These are phyloP conservation scores for Psittacus erithacus DNA, from an alignment of 2,113 vertebrate species.

Conservation along the genomic window DNA sequence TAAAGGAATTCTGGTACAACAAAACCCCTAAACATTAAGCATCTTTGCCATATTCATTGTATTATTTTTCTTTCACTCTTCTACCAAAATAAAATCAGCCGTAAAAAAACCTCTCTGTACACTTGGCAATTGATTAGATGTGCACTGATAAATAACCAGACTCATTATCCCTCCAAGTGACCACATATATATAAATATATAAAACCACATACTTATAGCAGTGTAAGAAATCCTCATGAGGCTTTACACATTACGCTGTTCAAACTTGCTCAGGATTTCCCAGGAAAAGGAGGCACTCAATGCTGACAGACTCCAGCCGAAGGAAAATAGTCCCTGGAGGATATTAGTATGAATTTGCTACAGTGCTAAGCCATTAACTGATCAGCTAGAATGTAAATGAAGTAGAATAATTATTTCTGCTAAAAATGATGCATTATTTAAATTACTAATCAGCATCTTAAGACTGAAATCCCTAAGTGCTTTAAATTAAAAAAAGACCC, in stretches of 20 bases:
- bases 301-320: background rate
- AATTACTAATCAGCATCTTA: background rate
- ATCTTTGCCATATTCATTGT: background rate
- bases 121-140: background rate
- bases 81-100: background rate
- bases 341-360: background rate
- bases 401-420: constrained; percentile 24
- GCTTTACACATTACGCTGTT: background rate
- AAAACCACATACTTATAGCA: background rate
- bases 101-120: background rate
- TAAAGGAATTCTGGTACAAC: background rate
- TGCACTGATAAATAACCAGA: background rate
- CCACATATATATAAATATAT: background rate
- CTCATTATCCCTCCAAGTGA: background rate
- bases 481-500: background rate
- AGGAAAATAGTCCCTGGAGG: background rate
- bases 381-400: background rate
- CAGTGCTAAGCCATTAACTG: background rate
- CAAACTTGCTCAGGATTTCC: background rate
- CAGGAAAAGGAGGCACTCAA: background rate
- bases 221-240: background rate
- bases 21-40: background rate
- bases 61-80: background rate
- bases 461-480: background rate
- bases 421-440: constrained; percentile 15